A percentile compares a stretch with the other conserved stretches of the same genome.
Conservation (phyloP, 2,113 vertebrate genomes). For the Saccopteryx bilineata region DNA sequence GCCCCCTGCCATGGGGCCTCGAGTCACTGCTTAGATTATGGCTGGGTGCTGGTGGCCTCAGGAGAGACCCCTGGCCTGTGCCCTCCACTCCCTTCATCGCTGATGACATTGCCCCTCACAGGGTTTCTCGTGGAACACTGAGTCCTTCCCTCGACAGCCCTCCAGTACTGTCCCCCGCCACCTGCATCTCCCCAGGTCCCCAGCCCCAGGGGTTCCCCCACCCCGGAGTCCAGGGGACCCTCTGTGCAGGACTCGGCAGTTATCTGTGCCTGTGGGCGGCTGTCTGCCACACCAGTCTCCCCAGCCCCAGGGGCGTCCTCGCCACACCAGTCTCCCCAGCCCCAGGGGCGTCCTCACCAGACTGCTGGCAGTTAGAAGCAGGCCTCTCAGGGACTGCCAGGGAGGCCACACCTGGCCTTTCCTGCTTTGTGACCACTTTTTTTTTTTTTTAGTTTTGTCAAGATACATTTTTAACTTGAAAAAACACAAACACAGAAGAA, state of each 20-base stretch:
- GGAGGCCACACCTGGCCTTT: not conserved
- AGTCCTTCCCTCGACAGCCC: not conserved
- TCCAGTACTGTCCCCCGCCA: not conserved
- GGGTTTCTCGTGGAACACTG: not conserved
- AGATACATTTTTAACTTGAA: not conserved
- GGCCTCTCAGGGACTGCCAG: not conserved
- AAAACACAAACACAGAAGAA: not conserved
- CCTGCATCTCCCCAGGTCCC: too few species aligned
- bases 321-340: too few species aligned
- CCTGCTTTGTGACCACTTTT: not conserved
- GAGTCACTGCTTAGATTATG: rapidly evolving
- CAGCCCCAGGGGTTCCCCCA: not conserved
- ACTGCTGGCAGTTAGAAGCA: not conserved
- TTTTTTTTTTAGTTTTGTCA: not conserved
- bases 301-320: too few species aligned
- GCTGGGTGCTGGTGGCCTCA: not conserved
- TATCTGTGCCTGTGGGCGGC: not conserved
- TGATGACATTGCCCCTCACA: not conserved
- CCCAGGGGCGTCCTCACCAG: rapidly evolving
- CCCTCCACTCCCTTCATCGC: rapidly evolving
- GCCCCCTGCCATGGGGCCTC: not conserved
- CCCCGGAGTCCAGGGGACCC: not conserved
- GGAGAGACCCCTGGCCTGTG: not conserved
- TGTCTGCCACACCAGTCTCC: too few species aligned
- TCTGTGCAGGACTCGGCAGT: not conserved